These are phyloP conservation scores for Platyscapa corneri DNA, from an alignment of 1,140 invertebrate genomes.

Conservation along the genomic window DNA sequence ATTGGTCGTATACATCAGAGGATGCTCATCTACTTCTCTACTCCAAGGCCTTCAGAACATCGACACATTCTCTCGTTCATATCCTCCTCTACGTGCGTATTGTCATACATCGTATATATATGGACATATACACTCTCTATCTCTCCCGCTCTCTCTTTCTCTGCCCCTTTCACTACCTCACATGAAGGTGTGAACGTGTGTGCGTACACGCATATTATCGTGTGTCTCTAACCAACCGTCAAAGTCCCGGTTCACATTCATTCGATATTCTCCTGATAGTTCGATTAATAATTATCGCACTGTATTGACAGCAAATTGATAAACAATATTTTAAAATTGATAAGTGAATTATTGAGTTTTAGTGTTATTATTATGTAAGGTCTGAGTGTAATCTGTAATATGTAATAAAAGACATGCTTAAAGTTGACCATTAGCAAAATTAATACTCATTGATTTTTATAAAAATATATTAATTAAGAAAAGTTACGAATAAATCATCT, in stretches of 20 bases:
- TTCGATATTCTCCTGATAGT: background rate
- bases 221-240: background rate
- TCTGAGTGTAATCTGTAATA: too few species aligned
- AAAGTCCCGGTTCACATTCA: conserved; percentile 1
- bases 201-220: background rate
- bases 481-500: too few species aligned
- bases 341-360: too few species aligned
- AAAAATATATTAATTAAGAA: too few species aligned
- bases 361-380: too few species aligned
- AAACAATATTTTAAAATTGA: too few species aligned
- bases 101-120: background rate
- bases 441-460: too few species aligned
- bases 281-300: background rate
- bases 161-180: background rate
- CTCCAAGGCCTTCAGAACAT: background rate
- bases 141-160: background rate
- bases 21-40: background rate
- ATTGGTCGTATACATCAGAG: conserved; percentile 26
- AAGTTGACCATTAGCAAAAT: too few species aligned
- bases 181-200: too few species aligned
- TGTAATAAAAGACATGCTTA: too few species aligned
- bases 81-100: background rate
- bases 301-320: background rate
- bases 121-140: background rate
- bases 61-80: background rate